Percentiles rank a stretch among this genome's conserved stretches.
phyloP scores from a whole-genome alignment of 2,888 invertebrate genomes.

The Pollenia labialis region DNA sequence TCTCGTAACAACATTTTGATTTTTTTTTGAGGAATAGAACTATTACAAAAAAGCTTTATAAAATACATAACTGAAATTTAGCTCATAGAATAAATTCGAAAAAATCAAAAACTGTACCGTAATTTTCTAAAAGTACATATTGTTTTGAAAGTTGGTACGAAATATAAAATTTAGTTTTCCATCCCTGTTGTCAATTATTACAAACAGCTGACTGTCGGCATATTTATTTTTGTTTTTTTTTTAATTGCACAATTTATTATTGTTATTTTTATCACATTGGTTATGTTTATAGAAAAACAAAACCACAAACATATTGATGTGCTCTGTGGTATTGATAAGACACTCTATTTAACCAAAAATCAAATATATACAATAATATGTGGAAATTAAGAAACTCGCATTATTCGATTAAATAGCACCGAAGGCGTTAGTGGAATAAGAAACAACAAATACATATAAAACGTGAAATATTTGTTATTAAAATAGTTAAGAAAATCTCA shows the following conservation, averaged over 20 bases:
- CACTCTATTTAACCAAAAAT: conserved; percentile 23
- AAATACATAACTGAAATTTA: too few species aligned
- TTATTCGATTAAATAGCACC: conserved; percentile 33
- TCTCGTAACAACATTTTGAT: too few species aligned
- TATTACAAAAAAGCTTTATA: too few species aligned
- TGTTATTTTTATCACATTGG: conserved; percentile 46
- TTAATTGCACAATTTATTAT: conserved; percentile 38
- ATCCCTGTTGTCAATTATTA: neutral
- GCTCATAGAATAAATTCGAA: too few species aligned
- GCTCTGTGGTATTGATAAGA: conserved; percentile 46
- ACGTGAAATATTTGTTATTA: neutral
- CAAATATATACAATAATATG: conserved; percentile 44
- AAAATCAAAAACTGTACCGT: too few species aligned
- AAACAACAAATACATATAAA: conserved; percentile 1
- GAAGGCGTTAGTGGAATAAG: conserved; percentile 8
- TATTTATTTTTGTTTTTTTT: conserved; percentile 60
- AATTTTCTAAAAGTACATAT: too few species aligned
- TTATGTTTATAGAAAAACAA: conserved; percentile 45
- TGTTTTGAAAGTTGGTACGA: neutral
- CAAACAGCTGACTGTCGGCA: conserved; percentile 65
- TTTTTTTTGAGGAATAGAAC: too few species aligned
- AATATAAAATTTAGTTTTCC: neutral
- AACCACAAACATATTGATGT: conserved; percentile 44
- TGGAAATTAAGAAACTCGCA: conserved; percentile 33
- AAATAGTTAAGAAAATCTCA: conserved; percentile 3